Percentiles rank a stretch among this genome's conserved stretches.
These are phyloP conservation scores for Mustela lutreola DNA, from an alignment of 2,113 vertebrate species.

Conservation along the genomic window DNA sequence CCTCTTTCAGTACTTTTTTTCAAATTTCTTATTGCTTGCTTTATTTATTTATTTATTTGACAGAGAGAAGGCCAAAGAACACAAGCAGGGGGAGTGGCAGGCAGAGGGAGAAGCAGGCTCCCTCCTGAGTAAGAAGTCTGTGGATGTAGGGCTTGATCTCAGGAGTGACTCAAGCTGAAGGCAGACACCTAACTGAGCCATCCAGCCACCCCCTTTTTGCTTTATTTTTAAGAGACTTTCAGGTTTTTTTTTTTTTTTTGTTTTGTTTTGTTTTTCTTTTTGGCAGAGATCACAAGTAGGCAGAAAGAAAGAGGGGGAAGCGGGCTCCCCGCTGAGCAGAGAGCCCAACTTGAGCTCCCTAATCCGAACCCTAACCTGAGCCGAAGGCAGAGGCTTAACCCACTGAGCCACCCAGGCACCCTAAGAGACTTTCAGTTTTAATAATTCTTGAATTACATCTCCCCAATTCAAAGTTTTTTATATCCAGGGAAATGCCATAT, in stretches of 20 bases:
- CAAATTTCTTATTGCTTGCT: not conserved
- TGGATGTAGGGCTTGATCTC: fast-evolving
- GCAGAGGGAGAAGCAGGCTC: not conserved
- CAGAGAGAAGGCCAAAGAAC: not conserved
- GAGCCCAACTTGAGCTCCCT: fast-evolving
- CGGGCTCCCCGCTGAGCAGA: not conserved
- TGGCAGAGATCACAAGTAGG: not conserved
- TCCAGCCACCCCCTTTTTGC: not conserved
- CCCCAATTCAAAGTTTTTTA: not conserved
- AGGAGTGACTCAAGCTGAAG: not conserved
- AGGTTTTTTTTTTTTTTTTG: not conserved
- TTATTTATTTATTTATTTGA: not conserved
- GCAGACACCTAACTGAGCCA: not conserved
- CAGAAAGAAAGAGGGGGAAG: not conserved
- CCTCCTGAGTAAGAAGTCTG: not conserved
- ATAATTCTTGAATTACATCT: not conserved
- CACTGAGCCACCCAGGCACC: not conserved
- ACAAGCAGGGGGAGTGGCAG: not conserved
- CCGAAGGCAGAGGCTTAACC: fast-evolving
- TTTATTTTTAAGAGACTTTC: conserved; percentile 5
- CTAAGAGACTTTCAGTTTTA: not conserved
- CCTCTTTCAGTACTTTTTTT: not conserved
- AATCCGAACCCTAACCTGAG: not conserved
- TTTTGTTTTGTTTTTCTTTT: too few species aligned
- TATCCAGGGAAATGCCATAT: not conserved